These are phyloP conservation scores for Drosophila falleni DNA, from an alignment of 2,888 invertebrate genomes.

Conservation along the genomic window DNA sequence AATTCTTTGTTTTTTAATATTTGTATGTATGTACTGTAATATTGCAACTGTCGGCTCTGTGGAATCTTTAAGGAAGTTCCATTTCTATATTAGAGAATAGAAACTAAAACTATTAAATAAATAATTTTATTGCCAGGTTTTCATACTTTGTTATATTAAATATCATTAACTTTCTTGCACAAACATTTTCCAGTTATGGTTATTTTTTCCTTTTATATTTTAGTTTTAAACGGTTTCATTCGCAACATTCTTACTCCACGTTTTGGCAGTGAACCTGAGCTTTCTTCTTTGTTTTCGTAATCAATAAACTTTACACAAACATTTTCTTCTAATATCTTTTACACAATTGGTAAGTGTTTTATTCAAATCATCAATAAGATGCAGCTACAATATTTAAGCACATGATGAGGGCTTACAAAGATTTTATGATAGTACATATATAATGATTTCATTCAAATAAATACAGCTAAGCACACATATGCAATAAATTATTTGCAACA, in stretches of 20 bases:
- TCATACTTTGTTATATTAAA: slow-evolving; percentile 9
- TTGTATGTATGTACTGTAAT: slow-evolving; percentile 42
- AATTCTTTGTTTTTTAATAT: slow-evolving; percentile 50
- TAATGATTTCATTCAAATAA: slow-evolving; percentile 34
- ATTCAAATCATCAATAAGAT: slow-evolving; percentile 46
- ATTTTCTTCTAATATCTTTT: slow-evolving; percentile 47
- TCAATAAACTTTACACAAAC: slow-evolving; percentile 70
- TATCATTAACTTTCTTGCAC: slow-evolving; percentile 15
- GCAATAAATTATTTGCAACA: slow-evolving; percentile 54
- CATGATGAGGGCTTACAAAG: slow-evolving; percentile 44
- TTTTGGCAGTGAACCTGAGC: slow-evolving; percentile 85
- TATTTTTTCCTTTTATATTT: slow-evolving; percentile 39
- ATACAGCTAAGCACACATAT: slow-evolving; percentile 55
- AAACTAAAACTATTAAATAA: slow-evolving; percentile 37
- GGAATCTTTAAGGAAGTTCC: slow-evolving; percentile 32
- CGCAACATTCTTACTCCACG: slow-evolving; percentile 75
- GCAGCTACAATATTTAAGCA: slow-evolving; percentile 61
- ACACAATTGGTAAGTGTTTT: slow-evolving; percentile 40
- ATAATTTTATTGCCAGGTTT: slow-evolving; percentile 35
- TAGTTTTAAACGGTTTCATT: slow-evolving; percentile 41
- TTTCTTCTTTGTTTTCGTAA: slow-evolving; percentile 74
- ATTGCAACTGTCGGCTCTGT: slow-evolving; percentile 63
- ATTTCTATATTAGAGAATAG: slow-evolving; percentile 18
- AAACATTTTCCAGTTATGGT: slow-evolving; percentile 11
- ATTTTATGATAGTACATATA: slow-evolving; percentile 27